phyloP scores from a whole-genome alignment of 2,797 vertebrate species.

The Zenarchopterus dispar region DNA sequence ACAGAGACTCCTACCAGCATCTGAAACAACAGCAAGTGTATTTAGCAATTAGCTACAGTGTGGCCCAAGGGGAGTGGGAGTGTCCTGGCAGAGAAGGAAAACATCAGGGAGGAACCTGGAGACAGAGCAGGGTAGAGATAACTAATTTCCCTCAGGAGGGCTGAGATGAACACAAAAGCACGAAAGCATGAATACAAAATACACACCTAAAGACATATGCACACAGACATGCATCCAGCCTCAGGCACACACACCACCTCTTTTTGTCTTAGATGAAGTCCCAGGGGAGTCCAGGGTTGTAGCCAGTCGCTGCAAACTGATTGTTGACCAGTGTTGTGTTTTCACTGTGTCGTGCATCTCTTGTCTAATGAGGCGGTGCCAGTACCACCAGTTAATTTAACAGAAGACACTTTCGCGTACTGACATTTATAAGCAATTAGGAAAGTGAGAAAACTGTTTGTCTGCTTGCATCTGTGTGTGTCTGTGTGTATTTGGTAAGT shows the following conservation, averaged over 20 bases:
- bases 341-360: constrained; percentile 69
- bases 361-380: constrained; percentile 89
- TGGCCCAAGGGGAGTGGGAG: constrained; percentile 72
- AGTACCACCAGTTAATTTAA: constrained; percentile 90
- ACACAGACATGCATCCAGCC: constrained; percentile 34
- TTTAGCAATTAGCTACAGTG: constrained; percentile 73
- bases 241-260: constrained; percentile 37
- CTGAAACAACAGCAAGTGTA: constrained; percentile 72
- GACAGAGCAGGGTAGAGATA: constrained; percentile 61
- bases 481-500: constrained; percentile 20
- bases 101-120: constrained; percentile 67
- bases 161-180: constrained; percentile 37
- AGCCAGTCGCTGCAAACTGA: constrained; percentile 54
- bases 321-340: constrained; percentile 75
- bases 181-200: constrained; percentile 57
- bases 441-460: constrained; percentile 58
- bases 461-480: constrained; percentile 31
- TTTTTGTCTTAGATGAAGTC: constrained; percentile 50
- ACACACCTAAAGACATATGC: constrained; percentile 59
- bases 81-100: constrained; percentile 61
- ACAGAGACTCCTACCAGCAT: constrained; percentile 62
- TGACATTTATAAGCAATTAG: constrained; percentile 98
- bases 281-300: constrained; percentile 54
- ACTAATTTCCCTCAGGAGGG: constrained; percentile 82
- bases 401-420: constrained; percentile 85